Conservation (phyloP, 2,113 vertebrate genomes). For the Solea senegalensis region DNA sequence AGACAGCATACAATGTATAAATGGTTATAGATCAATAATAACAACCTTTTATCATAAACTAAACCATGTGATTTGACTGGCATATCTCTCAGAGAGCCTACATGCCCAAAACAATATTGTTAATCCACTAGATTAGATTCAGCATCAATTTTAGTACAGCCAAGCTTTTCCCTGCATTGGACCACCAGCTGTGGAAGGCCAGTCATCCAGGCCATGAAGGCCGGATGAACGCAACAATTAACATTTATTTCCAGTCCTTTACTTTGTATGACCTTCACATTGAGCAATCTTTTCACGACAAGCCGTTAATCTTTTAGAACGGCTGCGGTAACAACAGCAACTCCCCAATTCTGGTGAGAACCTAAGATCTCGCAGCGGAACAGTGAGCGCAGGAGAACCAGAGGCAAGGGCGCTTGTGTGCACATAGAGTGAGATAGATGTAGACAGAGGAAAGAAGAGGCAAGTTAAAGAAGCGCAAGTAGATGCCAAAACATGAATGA, state of each 20-base stretch:
- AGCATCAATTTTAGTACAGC: constrained; percentile 12
- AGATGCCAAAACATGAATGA: too few relatives aligned
- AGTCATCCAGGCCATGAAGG: constrained; percentile 65
- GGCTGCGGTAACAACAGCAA: constrained; percentile 38
- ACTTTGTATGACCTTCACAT: constrained; percentile 79
- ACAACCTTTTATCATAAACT: too few relatives aligned
- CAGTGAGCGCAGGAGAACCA: constrained; percentile 29
- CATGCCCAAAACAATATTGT: too few relatives aligned
- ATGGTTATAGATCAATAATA: too few relatives aligned
- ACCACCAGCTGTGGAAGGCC: constrained; percentile 61
- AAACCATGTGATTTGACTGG: too few relatives aligned
- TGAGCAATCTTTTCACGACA: constrained; percentile 73
- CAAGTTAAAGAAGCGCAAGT: neutral
- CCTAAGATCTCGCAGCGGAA: constrained; percentile 50
- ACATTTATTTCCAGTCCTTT: constrained; percentile 71
- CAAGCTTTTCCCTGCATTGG: constrained; percentile 47
- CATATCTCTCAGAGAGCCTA: too few relatives aligned
- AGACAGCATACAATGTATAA: too few relatives aligned
- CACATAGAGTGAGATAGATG: constrained; percentile 27
- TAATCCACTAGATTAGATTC: too few relatives aligned
- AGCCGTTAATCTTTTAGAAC: constrained; percentile 69
- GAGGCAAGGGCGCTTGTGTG: constrained; percentile 57
- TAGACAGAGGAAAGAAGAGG: constrained; percentile 14
- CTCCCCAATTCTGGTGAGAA: constrained; percentile 71
- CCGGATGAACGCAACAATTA: constrained; percentile 59